phyloP scores from a whole-genome alignment of 2,888 invertebrate species.

The Limenitis camilla region DNA sequence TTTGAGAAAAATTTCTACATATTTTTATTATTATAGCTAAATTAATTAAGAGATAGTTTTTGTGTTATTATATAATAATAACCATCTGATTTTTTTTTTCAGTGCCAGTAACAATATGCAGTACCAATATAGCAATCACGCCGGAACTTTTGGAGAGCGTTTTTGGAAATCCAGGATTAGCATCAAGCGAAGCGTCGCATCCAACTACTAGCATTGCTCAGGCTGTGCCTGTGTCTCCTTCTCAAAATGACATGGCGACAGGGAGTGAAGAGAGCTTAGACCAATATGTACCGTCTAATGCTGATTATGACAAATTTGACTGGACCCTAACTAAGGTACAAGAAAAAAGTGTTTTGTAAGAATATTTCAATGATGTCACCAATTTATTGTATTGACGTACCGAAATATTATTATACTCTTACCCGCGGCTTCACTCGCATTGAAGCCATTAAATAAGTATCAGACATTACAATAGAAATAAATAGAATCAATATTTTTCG shows the following conservation, averaged over 20 bases:
- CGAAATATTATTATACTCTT: no score
- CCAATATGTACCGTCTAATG: slow-evolving; percentile 36
- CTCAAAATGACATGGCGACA: slow-evolving; percentile 36
- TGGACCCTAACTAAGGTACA: slow-evolving; percentile 79
- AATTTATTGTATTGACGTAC: background rate
- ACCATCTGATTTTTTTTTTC: slow-evolving; percentile 17
- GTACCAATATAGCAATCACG: slow-evolving; percentile 15
- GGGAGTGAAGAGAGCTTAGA: slow-evolving; percentile 45
- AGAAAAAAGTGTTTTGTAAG: background rate
- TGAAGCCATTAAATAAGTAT: no score
- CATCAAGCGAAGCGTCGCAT: background rate
- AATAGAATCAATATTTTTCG: no score
- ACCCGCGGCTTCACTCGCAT: no score
- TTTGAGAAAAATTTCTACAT: no score
- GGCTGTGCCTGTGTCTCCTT: slow-evolving; percentile 37
- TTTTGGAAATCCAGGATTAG: slow-evolving; percentile 18
- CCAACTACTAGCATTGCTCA: slow-evolving; percentile 26
- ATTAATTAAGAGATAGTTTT: background rate
- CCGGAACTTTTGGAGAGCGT: slow-evolving; percentile 19
- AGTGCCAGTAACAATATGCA: slow-evolving; percentile 32
- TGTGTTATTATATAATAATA: background rate
- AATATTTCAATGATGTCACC: background rate
- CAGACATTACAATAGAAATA: no score
- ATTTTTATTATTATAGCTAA: background rate
- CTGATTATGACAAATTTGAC: slow-evolving; percentile 77